Conservation (phyloP, 1,140 invertebrate genomes). For the Andricus grossulariae region DNA sequence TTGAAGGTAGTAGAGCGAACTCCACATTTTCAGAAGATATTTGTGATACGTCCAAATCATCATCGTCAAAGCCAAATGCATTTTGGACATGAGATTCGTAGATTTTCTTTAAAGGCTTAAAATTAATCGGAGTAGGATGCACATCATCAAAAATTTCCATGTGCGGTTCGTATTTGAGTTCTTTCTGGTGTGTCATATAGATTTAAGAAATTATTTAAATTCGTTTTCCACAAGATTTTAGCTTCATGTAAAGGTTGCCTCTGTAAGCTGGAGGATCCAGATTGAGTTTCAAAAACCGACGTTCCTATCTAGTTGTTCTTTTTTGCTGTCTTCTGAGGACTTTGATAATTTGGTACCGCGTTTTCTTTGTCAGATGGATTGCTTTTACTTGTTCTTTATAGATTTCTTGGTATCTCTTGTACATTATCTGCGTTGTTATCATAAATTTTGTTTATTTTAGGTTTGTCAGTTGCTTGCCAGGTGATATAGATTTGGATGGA, state of each 20-base stretch:
- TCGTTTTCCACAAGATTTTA: constrained; percentile 55
- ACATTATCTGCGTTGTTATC: constrained; percentile 32
- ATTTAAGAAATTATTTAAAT: constrained; percentile 62
- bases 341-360: constrained; percentile 36
- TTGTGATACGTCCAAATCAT: constrained; percentile 37
- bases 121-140: constrained; percentile 50
- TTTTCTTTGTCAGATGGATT: constrained; percentile 30
- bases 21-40: constrained; percentile 35
- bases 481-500: constrained; percentile 62
- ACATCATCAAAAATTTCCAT: constrained; percentile 64
- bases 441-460: constrained; percentile 37
- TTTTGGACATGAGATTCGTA: constrained; percentile 48
- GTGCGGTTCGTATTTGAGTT: constrained; percentile 50
- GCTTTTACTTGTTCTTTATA: not conserved
- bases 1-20: not conserved
- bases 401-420: not conserved
- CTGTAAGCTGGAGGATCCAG: constrained; percentile 48
- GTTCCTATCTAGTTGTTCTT: not conserved
- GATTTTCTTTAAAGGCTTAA: constrained; percentile 38
- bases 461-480: constrained; percentile 35
- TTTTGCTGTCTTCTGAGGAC: constrained; percentile 40
- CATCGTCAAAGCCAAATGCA: constrained; percentile 62
- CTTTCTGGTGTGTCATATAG: constrained; percentile 57
- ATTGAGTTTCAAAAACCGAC: constrained; percentile 40
- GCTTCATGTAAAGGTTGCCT: constrained; percentile 25